Base-by-base conservation (phyloP, 1,140 invertebrate species). In the Pararge aegeria region DNA sequence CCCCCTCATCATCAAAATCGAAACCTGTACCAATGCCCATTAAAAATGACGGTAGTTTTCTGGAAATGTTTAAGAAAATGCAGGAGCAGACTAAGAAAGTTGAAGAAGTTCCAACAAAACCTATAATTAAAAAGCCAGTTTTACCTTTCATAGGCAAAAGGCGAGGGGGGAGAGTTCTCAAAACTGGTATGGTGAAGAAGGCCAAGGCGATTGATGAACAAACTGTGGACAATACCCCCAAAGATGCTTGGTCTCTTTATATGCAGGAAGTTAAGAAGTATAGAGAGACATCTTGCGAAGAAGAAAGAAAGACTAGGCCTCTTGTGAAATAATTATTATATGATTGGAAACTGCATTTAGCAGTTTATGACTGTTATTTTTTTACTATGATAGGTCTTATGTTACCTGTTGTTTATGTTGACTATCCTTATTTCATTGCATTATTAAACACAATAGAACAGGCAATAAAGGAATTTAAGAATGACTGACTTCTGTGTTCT, bases 211-310 rank as follows among this genome's bases (percentile, higher is more conserved):
- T 92, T 38, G 92, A 93, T 21, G 93, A 94, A 59, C 91, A 92
- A 66, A 89, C 88, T 13, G 87, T 88, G n/a, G 91, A 93, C 21
- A 92, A 92, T 58, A 92, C 93, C 55, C 94, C 94, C 0, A 96
- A 95, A 81, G 96, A 98, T 88, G 96, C 97, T 5, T 98, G 97
- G 97, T 95, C 96, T 0, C 87, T 96, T 1, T 98, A 98, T 75
- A 94, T 98, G 93, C 95, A 94, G 20, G 97, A 98, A 93, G 97
- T 98, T 5, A 95, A 96, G 78, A 95, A 96, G 75, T 98, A 98
- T 74, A 94, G 96, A 78, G 96, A 97, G 81, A 95, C 96, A 44
- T 96, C 95, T 54, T 98, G 97, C 87, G 95, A 97, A 81, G 96
- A 97, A 76, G 96, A 98, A 79, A 94, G 96, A 67, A 97, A 97